Conservation (phyloP, 2,113 vertebrate species). For the Mus spicilegus region DNA sequence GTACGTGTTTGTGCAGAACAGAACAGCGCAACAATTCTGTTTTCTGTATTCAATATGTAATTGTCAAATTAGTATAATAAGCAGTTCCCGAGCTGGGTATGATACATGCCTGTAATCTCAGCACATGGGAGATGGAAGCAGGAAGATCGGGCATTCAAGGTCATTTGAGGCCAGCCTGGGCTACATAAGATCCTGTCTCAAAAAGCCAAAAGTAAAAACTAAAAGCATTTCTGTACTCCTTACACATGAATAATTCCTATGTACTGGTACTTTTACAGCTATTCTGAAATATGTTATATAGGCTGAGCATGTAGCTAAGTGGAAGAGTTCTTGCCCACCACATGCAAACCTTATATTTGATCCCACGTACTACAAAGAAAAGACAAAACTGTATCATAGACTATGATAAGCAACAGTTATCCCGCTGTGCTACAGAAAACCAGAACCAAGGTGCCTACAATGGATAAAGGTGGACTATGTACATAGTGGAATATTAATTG, state of each 20-base stretch:
- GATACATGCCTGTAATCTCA: neutral
- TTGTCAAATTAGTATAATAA: constrained; percentile 29
- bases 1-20: no score
- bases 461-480: no score
- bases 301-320: neutral
- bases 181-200: neutral
- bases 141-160: neutral
- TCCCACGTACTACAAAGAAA: neutral
- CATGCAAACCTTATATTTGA: neutral
- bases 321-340: neutral
- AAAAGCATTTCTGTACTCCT: neutral
- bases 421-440: neutral
- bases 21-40: neutral
- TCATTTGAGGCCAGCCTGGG: neutral
- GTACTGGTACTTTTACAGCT: no score
- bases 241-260: neutral
- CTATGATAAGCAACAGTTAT: no score
- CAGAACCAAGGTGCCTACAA: neutral
- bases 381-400: neutral
- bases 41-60: neutral
- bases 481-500: neutral
- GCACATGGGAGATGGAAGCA: neutral
- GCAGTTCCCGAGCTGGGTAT: neutral
- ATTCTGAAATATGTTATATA: neutral
- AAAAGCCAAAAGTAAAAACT: neutral